phyloP scores from a whole-genome alignment of 2,888 invertebrate genomes.

The Octonoba sinensis region DNA sequence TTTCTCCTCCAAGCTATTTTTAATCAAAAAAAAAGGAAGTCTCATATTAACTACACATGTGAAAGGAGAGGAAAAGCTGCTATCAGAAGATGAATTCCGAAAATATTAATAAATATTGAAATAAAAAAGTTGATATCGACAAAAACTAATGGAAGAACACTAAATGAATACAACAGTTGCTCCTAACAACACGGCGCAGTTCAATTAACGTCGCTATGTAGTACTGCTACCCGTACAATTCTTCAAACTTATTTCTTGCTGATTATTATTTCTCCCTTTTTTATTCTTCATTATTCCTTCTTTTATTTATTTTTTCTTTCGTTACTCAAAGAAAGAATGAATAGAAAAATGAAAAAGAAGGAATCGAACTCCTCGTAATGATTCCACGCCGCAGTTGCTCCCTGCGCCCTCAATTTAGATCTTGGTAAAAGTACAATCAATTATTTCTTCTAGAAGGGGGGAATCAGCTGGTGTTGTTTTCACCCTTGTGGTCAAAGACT shows the following conservation, averaged over 20 bases:
- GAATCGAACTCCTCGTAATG: constrained; percentile 29
- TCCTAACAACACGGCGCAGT: constrained; percentile 23
- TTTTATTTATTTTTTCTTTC: constrained; percentile 3
- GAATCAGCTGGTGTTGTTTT: too few relatives aligned
- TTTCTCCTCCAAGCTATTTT: too few relatives aligned
- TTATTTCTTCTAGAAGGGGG: constrained; percentile 8
- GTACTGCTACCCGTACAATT: constrained; percentile 17
- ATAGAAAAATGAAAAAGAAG: background rate
- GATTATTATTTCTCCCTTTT: constrained; percentile 27
- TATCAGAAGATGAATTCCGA: too few relatives aligned
- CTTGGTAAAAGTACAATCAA: constrained; percentile 38
- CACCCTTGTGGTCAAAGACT: too few relatives aligned
- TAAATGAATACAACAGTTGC: constrained; percentile 11
- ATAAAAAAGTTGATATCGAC: too few relatives aligned
- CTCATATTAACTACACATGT: too few relatives aligned
- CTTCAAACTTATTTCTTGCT: constrained; percentile 41
- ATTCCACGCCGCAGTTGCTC: constrained; percentile 23
- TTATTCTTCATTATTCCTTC: background rate
- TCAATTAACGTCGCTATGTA: constrained; percentile 34
- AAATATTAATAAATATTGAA: too few relatives aligned
- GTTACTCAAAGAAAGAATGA: constrained; percentile 12
- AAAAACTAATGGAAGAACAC: background rate
- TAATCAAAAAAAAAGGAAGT: too few relatives aligned
- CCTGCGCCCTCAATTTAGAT: constrained; percentile 29
- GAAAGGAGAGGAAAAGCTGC: too few relatives aligned